Conservation (phyloP, 2,888 invertebrate genomes). For the Myopa tessellatipennis region DNA sequence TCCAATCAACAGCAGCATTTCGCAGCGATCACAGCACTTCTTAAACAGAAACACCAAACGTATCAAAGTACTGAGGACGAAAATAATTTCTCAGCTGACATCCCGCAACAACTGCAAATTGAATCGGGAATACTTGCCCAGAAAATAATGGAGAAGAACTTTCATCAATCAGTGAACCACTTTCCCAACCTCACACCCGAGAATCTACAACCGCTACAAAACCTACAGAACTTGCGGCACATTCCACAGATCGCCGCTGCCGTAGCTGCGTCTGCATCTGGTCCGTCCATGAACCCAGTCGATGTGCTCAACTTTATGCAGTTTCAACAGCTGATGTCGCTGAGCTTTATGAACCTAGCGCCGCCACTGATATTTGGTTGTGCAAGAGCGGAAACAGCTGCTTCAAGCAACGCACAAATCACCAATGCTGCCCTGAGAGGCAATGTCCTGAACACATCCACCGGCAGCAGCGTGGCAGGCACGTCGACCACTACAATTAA, state of each 20-base stretch:
- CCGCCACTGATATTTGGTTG: slow-evolving; percentile 75
- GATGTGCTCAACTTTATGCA: slow-evolving; percentile 86
- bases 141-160: slow-evolving; percentile 43
- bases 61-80: neutral
- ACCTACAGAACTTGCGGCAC: slow-evolving; percentile 57
- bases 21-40: slow-evolving; percentile 52
- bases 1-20: slow-evolving; percentile 68
- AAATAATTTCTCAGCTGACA: slow-evolving; percentile 42
- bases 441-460: neutral
- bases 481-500: slow-evolving; percentile 53
- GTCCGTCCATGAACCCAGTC: slow-evolving; percentile 85
- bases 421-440: neutral
- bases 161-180: slow-evolving; percentile 44
- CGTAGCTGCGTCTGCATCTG: slow-evolving; percentile 55
- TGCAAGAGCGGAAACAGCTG: slow-evolving; percentile 38
- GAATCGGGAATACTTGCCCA: slow-evolving; percentile 41
- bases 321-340: slow-evolving; percentile 90
- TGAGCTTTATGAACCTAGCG: slow-evolving; percentile 95
- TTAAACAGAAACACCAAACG: slow-evolving; percentile 56
- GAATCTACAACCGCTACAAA: slow-evolving; percentile 60
- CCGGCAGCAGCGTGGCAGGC: slow-evolving; percentile 4
- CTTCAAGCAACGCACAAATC: slow-evolving; percentile 67
- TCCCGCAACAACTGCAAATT: slow-evolving; percentile 41
- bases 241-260: slow-evolving; percentile 56
- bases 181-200: slow-evolving; percentile 46